Percentiles rank a stretch among this genome's conserved stretches.
Conservation (phyloP, 2,797 vertebrate genomes). For the Apodemus agrarius region DNA sequence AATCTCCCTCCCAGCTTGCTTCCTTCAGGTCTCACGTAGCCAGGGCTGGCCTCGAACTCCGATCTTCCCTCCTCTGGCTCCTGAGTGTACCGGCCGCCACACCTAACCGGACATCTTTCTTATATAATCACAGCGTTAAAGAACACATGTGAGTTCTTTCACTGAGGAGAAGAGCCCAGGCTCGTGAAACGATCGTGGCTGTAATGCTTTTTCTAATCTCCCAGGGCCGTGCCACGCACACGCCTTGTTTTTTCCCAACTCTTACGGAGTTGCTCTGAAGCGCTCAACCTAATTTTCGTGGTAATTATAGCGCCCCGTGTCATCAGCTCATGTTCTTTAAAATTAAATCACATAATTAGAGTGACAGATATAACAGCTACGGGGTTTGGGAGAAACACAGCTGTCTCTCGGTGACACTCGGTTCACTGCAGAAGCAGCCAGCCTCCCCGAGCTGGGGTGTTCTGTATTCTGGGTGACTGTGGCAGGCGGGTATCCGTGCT, state of each 20-base stretch:
- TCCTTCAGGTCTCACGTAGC: not conserved
- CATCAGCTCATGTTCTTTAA: slow-evolving; percentile 47
- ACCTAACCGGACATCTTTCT: not conserved
- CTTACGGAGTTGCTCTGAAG: slow-evolving; percentile 1
- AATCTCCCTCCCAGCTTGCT: not conserved
- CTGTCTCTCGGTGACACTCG: not conserved
- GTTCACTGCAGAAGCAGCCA: not conserved
- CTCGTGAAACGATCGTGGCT: not conserved
- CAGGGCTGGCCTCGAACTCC: not conserved
- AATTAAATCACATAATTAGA: slow-evolving; percentile 56
- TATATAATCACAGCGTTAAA: slow-evolving; percentile 7
- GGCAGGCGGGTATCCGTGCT: not conserved
- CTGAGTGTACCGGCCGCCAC: not conserved
- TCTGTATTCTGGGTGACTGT: not conserved
- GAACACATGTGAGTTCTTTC: not conserved
- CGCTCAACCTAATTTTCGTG: slow-evolving; percentile 57
- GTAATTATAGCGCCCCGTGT: not conserved
- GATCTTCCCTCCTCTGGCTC: not conserved
- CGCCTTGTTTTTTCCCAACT: not conserved
- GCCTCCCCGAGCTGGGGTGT: not conserved
- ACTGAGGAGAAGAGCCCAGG: not conserved
- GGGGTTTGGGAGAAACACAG: not conserved
- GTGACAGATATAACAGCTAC: not conserved
- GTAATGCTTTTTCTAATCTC: slow-evolving; percentile 35
- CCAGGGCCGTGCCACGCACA: not conserved